Evolutionary conservation across 1,140 invertebrate species (phyloP).

Genomic region (Solen grandis): DNA sequence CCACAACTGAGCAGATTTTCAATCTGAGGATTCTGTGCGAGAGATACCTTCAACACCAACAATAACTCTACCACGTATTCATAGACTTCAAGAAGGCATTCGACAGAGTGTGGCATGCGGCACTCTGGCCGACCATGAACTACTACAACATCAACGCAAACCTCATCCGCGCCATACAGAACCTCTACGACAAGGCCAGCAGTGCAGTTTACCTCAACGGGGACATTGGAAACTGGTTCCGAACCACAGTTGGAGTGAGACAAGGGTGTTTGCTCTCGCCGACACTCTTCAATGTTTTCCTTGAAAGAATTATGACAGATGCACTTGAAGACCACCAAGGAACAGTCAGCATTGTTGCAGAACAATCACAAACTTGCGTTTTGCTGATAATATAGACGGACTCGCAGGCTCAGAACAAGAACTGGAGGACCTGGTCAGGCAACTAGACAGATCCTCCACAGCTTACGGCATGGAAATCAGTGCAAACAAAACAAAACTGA

Average conservation of each 20-base stretch:
- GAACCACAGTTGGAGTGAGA: too few species aligned
- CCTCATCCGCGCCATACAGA: too few species aligned
- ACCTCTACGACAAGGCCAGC: constrained; percentile 50
- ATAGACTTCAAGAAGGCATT: too few species aligned
- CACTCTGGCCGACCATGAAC: constrained; percentile 47
- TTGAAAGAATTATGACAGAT: too few species aligned
- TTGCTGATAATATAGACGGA: constrained; percentile 59
- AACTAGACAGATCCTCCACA: constrained; percentile 43
- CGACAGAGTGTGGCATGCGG: too few species aligned
- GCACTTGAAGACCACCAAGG: constrained; percentile 44
- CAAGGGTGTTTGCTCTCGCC: too few species aligned
- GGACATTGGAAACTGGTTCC: too few species aligned
- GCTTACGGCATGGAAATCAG: too few species aligned
- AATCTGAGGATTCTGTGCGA: too few species aligned
- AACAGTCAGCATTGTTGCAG: constrained; percentile 52
- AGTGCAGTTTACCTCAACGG: too few species aligned
- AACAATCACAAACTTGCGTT: constrained; percentile 49
- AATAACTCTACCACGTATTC: constrained; percentile 52
- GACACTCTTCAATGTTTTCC: too few species aligned
- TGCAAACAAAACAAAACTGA: constrained; percentile 51
- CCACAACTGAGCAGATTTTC: constrained; percentile 60
- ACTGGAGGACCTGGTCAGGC: constrained; percentile 28
- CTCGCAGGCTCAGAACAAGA: too few species aligned
- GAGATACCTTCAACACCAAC: constrained; percentile 53
- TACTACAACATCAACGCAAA: constrained; percentile 52